Base-by-base conservation (phyloP, 1,140 invertebrate species). In the Ostrea denselamellosa region DNA sequence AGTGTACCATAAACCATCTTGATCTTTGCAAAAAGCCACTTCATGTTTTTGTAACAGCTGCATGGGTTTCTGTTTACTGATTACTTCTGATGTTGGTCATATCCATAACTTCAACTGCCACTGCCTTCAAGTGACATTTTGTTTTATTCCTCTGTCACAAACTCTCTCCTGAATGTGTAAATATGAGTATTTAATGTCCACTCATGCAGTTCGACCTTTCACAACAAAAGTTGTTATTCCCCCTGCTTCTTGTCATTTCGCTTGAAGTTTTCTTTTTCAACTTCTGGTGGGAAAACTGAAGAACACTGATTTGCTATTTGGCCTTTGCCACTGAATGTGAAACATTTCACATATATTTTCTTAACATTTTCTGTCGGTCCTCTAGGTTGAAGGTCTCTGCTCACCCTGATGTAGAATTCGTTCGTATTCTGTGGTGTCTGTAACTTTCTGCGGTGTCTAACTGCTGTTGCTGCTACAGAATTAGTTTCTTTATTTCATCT, bases 301-400 rank as follows among this genome's bases (percentile, higher is more conserved):
- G 84, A 25, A 52, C 84, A 62, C 19, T 85, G 22, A 62, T 17
- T 34, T 19, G 10, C 7, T n/a, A 25, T 65, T 17, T 85, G 84
- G 12, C 84, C 56, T 12, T 17, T 25, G 14, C 84, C 84, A 85
- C 56, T 19, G 62, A 53, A 65, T 8, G 28, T 58, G 22, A 62
- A 85, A 85, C 84, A 85, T 44, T 22, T 58, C 17, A 28, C 56
- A 65, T 22, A 22, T 52, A 14, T 84, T 84, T 58, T 62, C 25
- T 25, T 14, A n/a, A 85, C 44, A 53, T 44, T 77, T 12, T 77
- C 22, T 19, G 25, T 77, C 34, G 19, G 71, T 28, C 71, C n/a
- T n/a, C n/a, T 28, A 28, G 71, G 34, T 8, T 44, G 34, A n/a
- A n/a, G 12, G 19, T 25, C 62, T 62, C 28, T 58, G 56, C 56